A percentile compares a stretch with the other conserved stretches of the same genome.
phyloP scores from a whole-genome alignment of 2,797 vertebrate species.

The Sebastes itinus region DNA sequence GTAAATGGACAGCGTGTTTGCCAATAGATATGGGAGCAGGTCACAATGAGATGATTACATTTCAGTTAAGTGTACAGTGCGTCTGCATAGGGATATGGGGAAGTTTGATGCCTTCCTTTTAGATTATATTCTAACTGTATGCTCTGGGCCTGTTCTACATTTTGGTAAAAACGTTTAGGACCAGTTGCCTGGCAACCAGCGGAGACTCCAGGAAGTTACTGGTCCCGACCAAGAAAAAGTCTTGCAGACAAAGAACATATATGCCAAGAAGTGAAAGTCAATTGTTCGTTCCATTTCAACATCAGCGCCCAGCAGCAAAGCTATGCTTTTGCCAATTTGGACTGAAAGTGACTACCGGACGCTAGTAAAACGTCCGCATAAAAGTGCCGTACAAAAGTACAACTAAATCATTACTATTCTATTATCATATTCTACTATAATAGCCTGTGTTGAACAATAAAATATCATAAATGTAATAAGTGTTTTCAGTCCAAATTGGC shows the following conservation, averaged over 20 bases:
- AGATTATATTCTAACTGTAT: neutral
- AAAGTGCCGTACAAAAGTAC: no score
- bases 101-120: neutral
- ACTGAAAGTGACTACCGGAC: no score
- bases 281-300: no score
- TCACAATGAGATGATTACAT: neutral
- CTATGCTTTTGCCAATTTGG: no score
- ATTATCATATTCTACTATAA: no score
- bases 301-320: no score
- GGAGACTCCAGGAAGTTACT: neutral
- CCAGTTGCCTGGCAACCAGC: neutral
- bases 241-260: neutral
- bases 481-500: no score
- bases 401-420: no score
- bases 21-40: neutral
- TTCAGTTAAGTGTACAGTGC: neutral
- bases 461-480: no score
- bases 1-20: neutral
- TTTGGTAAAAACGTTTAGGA: neutral
- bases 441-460: no score
- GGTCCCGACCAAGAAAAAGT: neutral
- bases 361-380: no score
- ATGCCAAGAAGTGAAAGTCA: no score
- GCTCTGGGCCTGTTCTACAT: neutral
- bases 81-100: neutral